phyloP scores from a whole-genome alignment of 2,888 invertebrate genomes.

The Ormia ochracea region DNA sequence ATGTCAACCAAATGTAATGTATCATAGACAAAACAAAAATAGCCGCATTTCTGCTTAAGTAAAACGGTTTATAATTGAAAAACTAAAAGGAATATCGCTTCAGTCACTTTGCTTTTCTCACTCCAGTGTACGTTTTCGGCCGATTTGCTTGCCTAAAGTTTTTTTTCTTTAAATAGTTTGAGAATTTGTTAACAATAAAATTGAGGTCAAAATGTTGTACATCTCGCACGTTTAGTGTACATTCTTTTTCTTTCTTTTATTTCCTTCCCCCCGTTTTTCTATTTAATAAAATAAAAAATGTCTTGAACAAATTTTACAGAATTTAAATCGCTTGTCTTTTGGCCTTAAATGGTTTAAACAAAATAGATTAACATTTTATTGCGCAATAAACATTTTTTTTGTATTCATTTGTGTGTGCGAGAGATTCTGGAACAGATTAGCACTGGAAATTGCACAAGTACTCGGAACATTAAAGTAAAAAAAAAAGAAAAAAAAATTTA shows the following conservation, averaged over 20 bases:
- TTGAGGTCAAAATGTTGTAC: slow-evolving; percentile 55
- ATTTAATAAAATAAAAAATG: slow-evolving; percentile 33
- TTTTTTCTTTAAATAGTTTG: slow-evolving; percentile 10
- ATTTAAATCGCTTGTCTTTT: neutral
- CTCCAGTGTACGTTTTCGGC: neutral
- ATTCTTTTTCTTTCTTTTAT: slow-evolving; percentile 7
- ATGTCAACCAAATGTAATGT: slow-evolving; percentile 62
- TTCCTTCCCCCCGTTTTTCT: neutral
- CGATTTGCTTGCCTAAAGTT: slow-evolving; percentile 2
- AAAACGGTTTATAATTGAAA: neutral
- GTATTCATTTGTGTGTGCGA: neutral
- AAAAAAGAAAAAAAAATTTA: neutral
- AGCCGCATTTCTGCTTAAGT: slow-evolving; percentile 32
- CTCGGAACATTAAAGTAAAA: neutral
- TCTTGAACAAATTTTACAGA: slow-evolving; percentile 23
- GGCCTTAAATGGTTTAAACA: slow-evolving; percentile 16
- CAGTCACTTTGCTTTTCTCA: neutral
- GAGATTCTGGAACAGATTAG: neutral
- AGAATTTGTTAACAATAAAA: slow-evolving; percentile 47
- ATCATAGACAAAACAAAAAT: slow-evolving; percentile 37
- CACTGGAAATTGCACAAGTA: slow-evolving; percentile 1
- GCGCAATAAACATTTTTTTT: slow-evolving; percentile 23
- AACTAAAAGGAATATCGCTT: slow-evolving; percentile 16
- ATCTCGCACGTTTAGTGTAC: slow-evolving; percentile 37
- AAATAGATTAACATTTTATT: neutral